Evolutionary conservation across 1,140 invertebrate species (phyloP), one percentile per base, ranked within the genome.

Genomic region (Diachasma alloeum): DNA sequence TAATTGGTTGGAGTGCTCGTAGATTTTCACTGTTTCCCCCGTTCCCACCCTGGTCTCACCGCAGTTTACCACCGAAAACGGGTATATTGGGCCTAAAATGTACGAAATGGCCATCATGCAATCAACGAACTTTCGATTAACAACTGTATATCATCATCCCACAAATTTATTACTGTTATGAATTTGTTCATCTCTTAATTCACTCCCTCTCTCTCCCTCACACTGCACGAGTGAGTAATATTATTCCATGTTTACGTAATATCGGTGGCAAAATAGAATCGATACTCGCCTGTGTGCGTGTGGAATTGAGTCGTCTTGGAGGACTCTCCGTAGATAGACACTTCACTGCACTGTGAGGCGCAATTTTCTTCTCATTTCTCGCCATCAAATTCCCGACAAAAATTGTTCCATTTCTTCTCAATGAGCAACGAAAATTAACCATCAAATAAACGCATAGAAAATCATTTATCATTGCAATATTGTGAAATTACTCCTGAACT

Each of bases 211-310:
- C 19, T 59, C 53, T 9, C 4, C n/a, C n/a, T 59, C 19, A 42
- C 39, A 37, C 39, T 9, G 9, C 39, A 42, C 4, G 39, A 42
- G 15, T 13, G n/a, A 81, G 80, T 81, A 83, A 83, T 82, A 19
- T 84, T 85, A 82, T 84, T 84, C 81, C 78, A 80, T 83, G 82
- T 83, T 85, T 85, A 83, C 77, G 79, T 83, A 81, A 85, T 83
- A 80, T 77, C 59, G 70, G 19, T 53, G 70, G 9, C 46, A 53
- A 26, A 59, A 44, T 48, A 78, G 78, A 78, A 75, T 67, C 78
- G 73, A 79, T 81, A 68, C n/a, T 17, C 8, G 4, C 4, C 10
- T 63, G 22, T 63, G 59, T 53, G 48, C 48, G 48, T 53, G 48
- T 53, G 48, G 17, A 53, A 53, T 53, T 53, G 48, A 17, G 48